Evolutionary conservation across 1,140 invertebrate species (phyloP).

Genomic region (Hyphantria cunea): DNA sequence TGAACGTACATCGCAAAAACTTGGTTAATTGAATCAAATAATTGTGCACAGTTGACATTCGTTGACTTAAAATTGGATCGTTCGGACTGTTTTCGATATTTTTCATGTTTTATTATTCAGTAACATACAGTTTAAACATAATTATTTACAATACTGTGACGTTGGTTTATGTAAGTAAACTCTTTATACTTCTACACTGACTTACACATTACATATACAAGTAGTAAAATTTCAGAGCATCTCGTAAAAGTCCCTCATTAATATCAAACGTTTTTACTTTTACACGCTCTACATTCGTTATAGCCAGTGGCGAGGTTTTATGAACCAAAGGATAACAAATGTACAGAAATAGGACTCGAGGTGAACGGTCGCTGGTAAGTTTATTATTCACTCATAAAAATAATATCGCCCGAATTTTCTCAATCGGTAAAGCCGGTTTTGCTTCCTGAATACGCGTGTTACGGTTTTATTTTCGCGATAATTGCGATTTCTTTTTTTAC

Average conservation of each 20-base stretch:
- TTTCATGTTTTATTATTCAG: conserved; percentile 3
- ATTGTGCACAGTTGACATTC: conserved; percentile 21
- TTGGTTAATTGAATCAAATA: conserved; percentile 29
- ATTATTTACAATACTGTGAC: too few relatives aligned
- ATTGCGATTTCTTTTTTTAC: too few relatives aligned
- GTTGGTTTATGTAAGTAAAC: too few relatives aligned
- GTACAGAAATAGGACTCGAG: conserved; percentile 59
- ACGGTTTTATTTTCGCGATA: background rate
- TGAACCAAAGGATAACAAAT: conserved; percentile 36
- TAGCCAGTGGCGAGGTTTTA: conserved; percentile 41
- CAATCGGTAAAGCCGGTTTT: conserved; percentile 3
- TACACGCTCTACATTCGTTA: conserved; percentile 11
- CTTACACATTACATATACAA: too few relatives aligned
- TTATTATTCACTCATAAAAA: conserved; percentile 61
- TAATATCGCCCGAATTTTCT: conserved; percentile 50
- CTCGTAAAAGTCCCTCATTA: background rate
- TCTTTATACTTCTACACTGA: too few relatives aligned
- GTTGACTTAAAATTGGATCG: conserved; percentile 20
- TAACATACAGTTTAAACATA: too few relatives aligned
- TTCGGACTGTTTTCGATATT: conserved; percentile 15
- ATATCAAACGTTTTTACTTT: conserved; percentile 1
- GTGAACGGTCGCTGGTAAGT: conserved; percentile 52
- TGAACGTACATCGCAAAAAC: conserved; percentile 19
- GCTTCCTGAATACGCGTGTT: conserved; percentile 11
- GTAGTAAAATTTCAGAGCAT: too few relatives aligned